Evolutionary conservation across 2,797 vertebrate genomes (phyloP), one percentile per base, ranked within the genome.

Genomic region (Galagoides demidoff): DNA sequence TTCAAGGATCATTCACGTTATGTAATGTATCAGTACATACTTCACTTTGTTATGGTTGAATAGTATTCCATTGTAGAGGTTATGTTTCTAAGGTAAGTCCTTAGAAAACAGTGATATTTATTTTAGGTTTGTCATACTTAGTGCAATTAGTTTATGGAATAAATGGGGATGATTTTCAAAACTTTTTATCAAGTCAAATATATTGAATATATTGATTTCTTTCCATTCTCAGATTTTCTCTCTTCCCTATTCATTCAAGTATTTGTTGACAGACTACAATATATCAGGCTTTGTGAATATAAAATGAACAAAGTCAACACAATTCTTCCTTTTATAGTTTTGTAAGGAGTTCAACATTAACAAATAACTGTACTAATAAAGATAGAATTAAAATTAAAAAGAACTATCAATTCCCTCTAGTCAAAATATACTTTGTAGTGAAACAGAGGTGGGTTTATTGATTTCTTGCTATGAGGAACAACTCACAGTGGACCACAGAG

Each of bases 181-280:
- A 43, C 31, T 3, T 22, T 59, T 83, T 76, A 43, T 77, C 22
- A 66, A 85, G 74, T 92, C 52, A 89, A 55, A 93, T 89, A 43
- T 59, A 37, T 59, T 79, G 20, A 45, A 93, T 89, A 43, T 59
- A 37, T 59, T 79, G 25, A 74, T 74, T 70, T 87, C 39, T 57
- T 77, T 71, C 31, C 29, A 31, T 85, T 91, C 29, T 77, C 45
- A 27, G 27, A 43, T 84, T 49, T 73, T 11, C 31, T 89, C 85
- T 85, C 5, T 93, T 85, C 19, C 7, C 7, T 9, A 85, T 61
- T 78, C 16, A 82, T 78, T 86, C 45, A 39, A 74, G 8, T 34
- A 66, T 73, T 85, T 89, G 71, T 71, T 85, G 25, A 55, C 12
- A 73, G 74, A 39, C 25, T 29, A 25, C 1, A 85, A 64, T 66